These are phyloP conservation scores for Steatocranus sp. DNA, from an alignment of 2,797 vertebrate genomes.

Conservation along the genomic window DNA sequence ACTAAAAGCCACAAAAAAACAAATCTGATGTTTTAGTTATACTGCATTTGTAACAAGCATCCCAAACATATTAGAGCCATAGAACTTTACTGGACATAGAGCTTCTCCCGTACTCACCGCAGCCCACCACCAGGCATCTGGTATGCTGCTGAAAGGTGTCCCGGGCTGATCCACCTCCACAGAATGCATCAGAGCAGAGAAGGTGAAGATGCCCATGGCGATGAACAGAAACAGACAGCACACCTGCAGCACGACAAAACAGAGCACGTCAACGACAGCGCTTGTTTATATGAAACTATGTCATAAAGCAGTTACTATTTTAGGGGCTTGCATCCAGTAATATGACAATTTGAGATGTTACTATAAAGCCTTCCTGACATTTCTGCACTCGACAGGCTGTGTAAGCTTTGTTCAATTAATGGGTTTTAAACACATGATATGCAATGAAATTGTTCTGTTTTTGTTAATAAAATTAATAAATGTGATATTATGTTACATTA, in stretches of 20 bases:
- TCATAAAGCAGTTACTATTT: background rate
- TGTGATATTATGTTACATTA: background rate
- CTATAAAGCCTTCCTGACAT: background rate
- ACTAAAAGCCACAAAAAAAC: background rate
- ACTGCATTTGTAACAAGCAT: background rate
- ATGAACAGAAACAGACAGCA: conserved; percentile 92
- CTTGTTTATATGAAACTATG: background rate
- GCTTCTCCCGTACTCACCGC: conserved; percentile 75
- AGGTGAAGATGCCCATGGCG: conserved; percentile 90
- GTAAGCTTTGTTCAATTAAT: background rate
- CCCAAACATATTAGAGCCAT: background rate
- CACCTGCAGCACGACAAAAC: conserved; percentile 57
- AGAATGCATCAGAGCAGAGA: conserved; percentile 89
- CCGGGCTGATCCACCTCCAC: conserved; percentile 86
- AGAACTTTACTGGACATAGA: background rate
- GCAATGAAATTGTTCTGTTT: background rate
- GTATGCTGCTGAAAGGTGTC: conserved; percentile 90
- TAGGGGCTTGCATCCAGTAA: background rate
- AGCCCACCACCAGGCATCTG: conserved; percentile 91
- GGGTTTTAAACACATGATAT: background rate
- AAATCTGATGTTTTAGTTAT: background rate
- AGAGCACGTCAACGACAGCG: background rate
- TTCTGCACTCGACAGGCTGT: background rate
- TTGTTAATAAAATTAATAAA: background rate
- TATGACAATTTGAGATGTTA: background rate